Percentiles rank a stretch among this genome's conserved stretches.
These are phyloP conservation scores for Macroramphosus scolopax DNA, from an alignment of 2,797 vertebrate genomes.

Conservation along the genomic window DNA sequence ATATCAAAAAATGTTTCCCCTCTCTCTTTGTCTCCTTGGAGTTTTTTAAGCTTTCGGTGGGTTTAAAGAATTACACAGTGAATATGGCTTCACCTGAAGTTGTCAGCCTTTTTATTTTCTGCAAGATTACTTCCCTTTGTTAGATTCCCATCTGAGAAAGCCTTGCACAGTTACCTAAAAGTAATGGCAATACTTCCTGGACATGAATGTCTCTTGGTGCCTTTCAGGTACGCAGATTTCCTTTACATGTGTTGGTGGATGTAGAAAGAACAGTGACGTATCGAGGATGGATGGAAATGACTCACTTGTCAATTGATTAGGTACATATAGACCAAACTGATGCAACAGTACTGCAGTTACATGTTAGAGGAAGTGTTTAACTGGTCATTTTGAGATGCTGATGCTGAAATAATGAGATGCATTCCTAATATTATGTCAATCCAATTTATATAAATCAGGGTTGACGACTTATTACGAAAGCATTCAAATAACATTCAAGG, in stretches of 20 bases:
- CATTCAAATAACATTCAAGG: no score
- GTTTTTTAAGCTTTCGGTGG: slow-evolving; percentile 62
- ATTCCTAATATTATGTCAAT: no score
- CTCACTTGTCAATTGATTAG: no score
- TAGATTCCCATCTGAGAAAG: slow-evolving; percentile 41
- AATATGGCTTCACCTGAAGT: slow-evolving; percentile 58
- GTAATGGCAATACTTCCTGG: slow-evolving; percentile 33
- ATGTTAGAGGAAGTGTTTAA: no score
- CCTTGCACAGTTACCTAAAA: slow-evolving; percentile 46
- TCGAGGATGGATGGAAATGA: slow-evolving; percentile 1
- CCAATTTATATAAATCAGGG: no score
- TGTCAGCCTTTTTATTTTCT: slow-evolving; percentile 50
- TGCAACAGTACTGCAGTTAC: background rate
- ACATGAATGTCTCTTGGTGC: slow-evolving; percentile 2
- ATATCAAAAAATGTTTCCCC: slow-evolving; percentile 46
- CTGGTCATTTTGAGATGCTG: no score
- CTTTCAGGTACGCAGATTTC: no score
- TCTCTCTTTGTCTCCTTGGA: slow-evolving; percentile 39
- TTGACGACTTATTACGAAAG: no score
- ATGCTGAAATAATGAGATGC: no score
- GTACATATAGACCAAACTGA: background rate
- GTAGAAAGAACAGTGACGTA: background rate
- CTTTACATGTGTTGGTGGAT: slow-evolving; percentile 4
- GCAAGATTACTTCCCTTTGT: slow-evolving; percentile 48
- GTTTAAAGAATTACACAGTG: slow-evolving; percentile 64